These are phyloP conservation scores for Pocillopora meandrina DNA, from an alignment of 92 coral and sea anemone genomes.

Conservation along the genomic window DNA sequence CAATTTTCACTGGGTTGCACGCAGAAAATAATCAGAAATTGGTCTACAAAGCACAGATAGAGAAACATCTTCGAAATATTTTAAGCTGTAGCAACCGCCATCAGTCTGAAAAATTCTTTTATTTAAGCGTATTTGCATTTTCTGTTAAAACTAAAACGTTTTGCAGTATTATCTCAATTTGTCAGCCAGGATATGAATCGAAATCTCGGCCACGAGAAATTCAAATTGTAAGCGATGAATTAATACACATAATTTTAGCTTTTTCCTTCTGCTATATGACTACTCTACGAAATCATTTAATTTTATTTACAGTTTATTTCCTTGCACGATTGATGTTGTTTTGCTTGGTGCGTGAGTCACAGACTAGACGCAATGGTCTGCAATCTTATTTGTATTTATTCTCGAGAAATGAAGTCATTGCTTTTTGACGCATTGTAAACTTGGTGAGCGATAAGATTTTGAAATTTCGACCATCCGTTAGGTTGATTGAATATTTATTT, in stretches of 20 bases:
- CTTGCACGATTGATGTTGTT: not conserved
- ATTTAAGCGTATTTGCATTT: not conserved
- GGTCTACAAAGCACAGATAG: not conserved
- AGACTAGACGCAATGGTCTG: not conserved
- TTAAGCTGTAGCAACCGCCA: not conserved
- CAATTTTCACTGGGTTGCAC: constrained; percentile 1
- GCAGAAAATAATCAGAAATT: constrained; percentile 3
- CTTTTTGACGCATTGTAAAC: constrained; percentile 7
- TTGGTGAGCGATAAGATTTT: constrained; percentile 5
- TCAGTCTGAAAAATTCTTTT: not conserved
- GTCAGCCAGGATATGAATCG: constrained; percentile 24
- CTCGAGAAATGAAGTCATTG: constrained; percentile 24
- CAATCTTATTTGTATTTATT: not conserved
- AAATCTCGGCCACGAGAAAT: constrained; percentile 40
- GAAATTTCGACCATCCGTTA: constrained; percentile 14
- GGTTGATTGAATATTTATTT: not conserved
- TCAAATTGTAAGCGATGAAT: constrained; percentile 9
- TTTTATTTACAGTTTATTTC: not conserved
- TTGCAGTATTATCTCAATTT: constrained; percentile 1
- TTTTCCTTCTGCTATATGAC: not conserved
- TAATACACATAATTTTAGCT: not conserved
- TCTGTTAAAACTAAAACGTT: not conserved
- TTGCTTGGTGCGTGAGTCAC: not conserved
- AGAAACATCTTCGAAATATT: not conserved
- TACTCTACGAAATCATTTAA: too few species aligned